Evolutionary conservation across 2,888 invertebrate genomes (phyloP).

Genomic region (Ophraella communa): DNA sequence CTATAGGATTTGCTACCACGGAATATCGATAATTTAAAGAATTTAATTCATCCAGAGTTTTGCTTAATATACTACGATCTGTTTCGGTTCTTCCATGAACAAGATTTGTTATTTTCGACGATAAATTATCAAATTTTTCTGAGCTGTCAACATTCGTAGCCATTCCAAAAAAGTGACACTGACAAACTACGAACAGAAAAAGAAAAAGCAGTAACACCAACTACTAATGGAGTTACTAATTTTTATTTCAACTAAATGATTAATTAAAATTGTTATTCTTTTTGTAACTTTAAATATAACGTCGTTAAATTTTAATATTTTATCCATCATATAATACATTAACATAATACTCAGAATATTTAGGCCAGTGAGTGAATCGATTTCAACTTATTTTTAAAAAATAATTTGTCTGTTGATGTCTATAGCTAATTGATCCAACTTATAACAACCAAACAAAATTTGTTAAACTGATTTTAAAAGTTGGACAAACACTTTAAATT

Average conservation of each 20-base stretch:
- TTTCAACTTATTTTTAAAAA: too few relatives aligned
- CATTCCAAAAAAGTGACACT: conserved; percentile 28
- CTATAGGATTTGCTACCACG: conserved; percentile 51
- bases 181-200: not conserved
- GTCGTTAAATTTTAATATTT: too few relatives aligned
- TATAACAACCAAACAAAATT: too few relatives aligned
- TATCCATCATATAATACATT: too few relatives aligned
- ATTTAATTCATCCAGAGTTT: conserved; percentile 68
- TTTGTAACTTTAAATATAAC: too few relatives aligned
- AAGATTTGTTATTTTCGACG: conserved; percentile 53
- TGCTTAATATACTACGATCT: conserved; percentile 62
- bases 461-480: too few relatives aligned
- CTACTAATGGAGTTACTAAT: not conserved
- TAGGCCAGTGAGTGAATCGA: too few relatives aligned
- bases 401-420: too few relatives aligned
- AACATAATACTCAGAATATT: too few relatives aligned
- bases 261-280: not conserved
- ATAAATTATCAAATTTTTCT: conserved; percentile 50
- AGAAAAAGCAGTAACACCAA: not conserved
- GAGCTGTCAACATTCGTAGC: conserved; percentile 41
- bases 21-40: conserved; percentile 65
- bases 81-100: conserved; percentile 53
- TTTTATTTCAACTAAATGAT: not conserved
- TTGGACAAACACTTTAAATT: too few relatives aligned
- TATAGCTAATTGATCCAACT: too few relatives aligned